A percentile compares a stretch with the other conserved stretches of the same genome.
Conservation (phyloP, 2,797 vertebrate genomes). For the Ispidina lecontei region DNA sequence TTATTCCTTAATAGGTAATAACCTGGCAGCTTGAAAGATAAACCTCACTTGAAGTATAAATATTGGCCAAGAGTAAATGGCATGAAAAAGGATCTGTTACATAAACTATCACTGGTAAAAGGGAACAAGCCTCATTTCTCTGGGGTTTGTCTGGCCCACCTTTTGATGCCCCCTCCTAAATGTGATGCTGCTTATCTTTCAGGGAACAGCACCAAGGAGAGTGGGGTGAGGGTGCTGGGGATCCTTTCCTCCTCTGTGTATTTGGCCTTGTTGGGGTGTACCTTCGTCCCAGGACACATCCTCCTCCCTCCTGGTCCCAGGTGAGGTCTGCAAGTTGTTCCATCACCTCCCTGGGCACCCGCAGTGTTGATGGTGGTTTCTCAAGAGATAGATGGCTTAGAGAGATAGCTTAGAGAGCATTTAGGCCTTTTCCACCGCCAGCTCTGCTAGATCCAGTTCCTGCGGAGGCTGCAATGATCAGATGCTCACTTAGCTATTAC, state of each 20-base stretch:
- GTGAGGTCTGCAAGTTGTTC: background rate
- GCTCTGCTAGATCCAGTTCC: background rate
- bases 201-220: background rate
- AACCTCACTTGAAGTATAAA: background rate
- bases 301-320: background rate
- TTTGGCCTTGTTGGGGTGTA: background rate
- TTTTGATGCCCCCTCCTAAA: background rate
- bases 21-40: background rate
- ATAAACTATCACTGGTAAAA: background rate
- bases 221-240: background rate
- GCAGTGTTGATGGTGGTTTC: background rate
- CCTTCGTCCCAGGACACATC: background rate
- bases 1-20: background rate
- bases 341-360: too few relatives aligned
- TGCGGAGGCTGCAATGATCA: too few relatives aligned
- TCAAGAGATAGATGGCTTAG: background rate
- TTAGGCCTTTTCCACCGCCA: background rate
- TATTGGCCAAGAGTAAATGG: background rate
- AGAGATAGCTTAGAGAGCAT: background rate
- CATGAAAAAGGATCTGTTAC: background rate
- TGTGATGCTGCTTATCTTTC: background rate
- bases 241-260: background rate
- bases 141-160: background rate
- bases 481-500: background rate
- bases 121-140: fast-evolving